Evolutionary conservation across 2,888 invertebrate genomes (phyloP).

Genomic region (Drosophila histrio): DNA sequence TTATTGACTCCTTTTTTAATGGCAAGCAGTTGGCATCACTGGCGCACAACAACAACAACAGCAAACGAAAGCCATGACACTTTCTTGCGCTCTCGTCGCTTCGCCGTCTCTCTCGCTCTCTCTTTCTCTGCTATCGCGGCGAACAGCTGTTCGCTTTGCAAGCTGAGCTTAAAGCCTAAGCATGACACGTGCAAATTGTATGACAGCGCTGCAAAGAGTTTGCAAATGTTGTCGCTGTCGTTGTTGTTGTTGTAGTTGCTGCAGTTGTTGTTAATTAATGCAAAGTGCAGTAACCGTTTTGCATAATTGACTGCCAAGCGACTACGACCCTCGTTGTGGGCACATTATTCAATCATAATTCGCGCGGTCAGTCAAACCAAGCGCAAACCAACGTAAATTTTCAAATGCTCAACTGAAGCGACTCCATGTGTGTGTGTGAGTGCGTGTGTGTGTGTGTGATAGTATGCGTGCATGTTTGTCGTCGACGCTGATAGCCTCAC

Average conservation of each 20-base stretch:
- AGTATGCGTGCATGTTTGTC: conserved; percentile 71
- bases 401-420: conserved; percentile 40
- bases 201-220: conserved; percentile 26
- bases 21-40: too few species aligned
- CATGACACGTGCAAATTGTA: conserved; percentile 54
- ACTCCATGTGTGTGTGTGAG: background rate
- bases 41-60: conserved; percentile 10
- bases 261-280: conserved; percentile 68
- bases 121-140: background rate
- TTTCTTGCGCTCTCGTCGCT: conserved; percentile 11
- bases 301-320: conserved; percentile 71
- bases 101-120: conserved; percentile 11
- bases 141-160: conserved; percentile 49
- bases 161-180: conserved; percentile 48
- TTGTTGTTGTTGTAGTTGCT: conserved; percentile 11
- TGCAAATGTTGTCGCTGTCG: conserved; percentile 15
- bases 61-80: conserved; percentile 6
- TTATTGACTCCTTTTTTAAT: too few species aligned
- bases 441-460: conserved; percentile 17
- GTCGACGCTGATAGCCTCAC: conserved; percentile 69
- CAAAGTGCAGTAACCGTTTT: conserved; percentile 80
- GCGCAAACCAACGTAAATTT: conserved; percentile 50
- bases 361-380: conserved; percentile 62
- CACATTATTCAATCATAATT: conserved; percentile 80
- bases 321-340: conserved; percentile 54